Conservation (phyloP, 2,113 vertebrate genomes). For the Crotalus helleri region DNA sequence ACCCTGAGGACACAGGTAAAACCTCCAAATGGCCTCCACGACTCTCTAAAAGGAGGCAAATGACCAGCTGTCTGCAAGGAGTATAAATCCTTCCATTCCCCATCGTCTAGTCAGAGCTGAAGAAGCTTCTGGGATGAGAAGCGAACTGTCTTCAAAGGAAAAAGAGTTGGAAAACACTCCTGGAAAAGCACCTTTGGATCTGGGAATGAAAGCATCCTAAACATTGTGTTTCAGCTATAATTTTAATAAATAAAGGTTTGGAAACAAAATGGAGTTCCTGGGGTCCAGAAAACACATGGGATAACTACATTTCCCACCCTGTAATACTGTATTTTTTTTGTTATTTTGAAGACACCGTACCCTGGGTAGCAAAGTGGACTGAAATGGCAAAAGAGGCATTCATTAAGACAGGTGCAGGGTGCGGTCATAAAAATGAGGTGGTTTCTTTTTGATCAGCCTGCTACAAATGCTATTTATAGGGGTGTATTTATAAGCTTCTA, state of each 20-base stretch:
- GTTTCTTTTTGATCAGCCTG: not conserved
- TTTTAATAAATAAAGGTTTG: not conserved
- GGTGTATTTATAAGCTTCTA: not conserved
- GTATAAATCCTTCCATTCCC: no score
- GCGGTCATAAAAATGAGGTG: not conserved
- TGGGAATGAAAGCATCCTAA: not conserved
- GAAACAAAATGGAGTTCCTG: not conserved
- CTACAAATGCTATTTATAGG: not conserved
- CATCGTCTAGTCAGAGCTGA: no score
- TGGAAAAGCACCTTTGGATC: no score
- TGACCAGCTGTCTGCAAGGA: no score
- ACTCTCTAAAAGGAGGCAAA: no score
- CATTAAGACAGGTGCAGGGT: not conserved
- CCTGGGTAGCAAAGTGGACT: not conserved
- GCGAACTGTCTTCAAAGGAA: no score
- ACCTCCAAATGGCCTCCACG: no score
- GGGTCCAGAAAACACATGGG: not conserved
- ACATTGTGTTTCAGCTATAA: not conserved
- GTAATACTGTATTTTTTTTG: not conserved
- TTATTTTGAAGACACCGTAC: not conserved
- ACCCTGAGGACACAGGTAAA: no score
- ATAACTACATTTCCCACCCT: not conserved
- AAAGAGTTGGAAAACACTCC: no score
- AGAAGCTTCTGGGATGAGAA: no score
- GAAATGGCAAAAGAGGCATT: not conserved